phyloP scores from a whole-genome alignment of 2,888 invertebrate species.

The Thecophora atra region DNA sequence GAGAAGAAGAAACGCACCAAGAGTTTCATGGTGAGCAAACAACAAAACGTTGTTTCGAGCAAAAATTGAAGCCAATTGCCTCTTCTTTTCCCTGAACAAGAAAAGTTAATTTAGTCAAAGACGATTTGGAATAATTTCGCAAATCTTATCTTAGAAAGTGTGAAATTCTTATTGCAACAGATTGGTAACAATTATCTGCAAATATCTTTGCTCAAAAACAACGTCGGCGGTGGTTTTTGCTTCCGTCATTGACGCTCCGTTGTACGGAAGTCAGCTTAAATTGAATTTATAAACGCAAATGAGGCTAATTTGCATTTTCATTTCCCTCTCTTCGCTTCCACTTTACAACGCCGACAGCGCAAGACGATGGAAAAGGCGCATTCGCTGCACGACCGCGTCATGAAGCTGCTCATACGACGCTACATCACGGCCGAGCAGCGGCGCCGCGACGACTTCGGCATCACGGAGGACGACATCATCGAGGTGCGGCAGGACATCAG shows the following conservation, averaged over 20 bases:
- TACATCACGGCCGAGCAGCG: conserved; percentile 91
- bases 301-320: conserved; percentile 26
- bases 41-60: no score
- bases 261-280: neutral
- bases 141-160: neutral
- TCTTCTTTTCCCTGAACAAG: no score
- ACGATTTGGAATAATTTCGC: no score
- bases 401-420: conserved; percentile 86
- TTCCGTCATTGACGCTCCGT: conserved; percentile 17
- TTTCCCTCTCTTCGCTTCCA: neutral
- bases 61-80: no score
- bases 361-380: conserved; percentile 78
- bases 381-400: conserved; percentile 82
- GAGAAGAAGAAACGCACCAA: conserved; percentile 67
- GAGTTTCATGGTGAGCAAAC: conserved; percentile 72
- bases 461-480: conserved; percentile 97
- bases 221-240: neutral
- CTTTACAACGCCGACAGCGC: conserved; percentile 72
- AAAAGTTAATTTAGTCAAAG: no score
- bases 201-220: conserved; percentile 32
- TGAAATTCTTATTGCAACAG: conserved; percentile 16
- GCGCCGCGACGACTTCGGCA: conserved; percentile 88
- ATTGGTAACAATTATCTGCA: conserved; percentile 42
- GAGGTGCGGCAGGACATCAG: conserved; percentile 97
- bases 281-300: conserved; percentile 6